Conservation (phyloP, 2,888 invertebrate genomes). For the Sialis fuliginosa region DNA sequence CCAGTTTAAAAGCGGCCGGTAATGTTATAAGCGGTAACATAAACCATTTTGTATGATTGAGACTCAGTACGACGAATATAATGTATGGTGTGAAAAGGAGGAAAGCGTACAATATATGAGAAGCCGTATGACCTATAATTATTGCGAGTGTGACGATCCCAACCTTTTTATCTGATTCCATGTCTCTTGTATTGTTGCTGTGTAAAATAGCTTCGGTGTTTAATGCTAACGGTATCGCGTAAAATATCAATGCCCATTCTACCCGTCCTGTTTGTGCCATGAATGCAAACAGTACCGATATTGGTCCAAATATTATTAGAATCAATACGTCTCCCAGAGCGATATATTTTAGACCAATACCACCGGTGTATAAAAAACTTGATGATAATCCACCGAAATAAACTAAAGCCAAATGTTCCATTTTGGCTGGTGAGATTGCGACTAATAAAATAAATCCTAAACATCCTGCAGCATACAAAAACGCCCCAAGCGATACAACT, state of each 20-base stretch:
- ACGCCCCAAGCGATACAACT: constrained; percentile 75
- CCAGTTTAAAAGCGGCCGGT: constrained; percentile 76
- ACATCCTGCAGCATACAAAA: constrained; percentile 76
- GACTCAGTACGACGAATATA: constrained; percentile 67
- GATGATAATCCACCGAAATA: constrained; percentile 92
- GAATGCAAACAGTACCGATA: constrained; percentile 84
- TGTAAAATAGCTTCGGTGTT: constrained; percentile 92
- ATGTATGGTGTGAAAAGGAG: constrained; percentile 83
- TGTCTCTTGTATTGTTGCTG: constrained; percentile 86
- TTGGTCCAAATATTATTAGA: constrained; percentile 83
- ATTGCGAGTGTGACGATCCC: constrained; percentile 94
- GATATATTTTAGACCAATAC: constrained; percentile 88
- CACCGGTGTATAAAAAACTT: constrained; percentile 92
- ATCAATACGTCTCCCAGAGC: constrained; percentile 86
- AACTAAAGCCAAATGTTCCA: constrained; percentile 87
- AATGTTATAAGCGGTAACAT: constrained; percentile 74
- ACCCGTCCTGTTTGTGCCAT: constrained; percentile 82
- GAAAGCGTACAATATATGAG: constrained; percentile 79
- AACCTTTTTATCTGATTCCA: constrained; percentile 71
- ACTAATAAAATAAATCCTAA: constrained; percentile 61
- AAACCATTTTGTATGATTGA: constrained; percentile 78
- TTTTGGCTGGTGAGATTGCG: constrained; percentile 70
- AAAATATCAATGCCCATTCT: constrained; percentile 82
- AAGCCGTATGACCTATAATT: constrained; percentile 75
- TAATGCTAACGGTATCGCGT: constrained; percentile 82